A percentile compares a stretch with the other conserved stretches of the same genome.
These are phyloP conservation scores for Xiphorhynchus elegans DNA, from an alignment of 2,113 vertebrate species.

Conservation along the genomic window DNA sequence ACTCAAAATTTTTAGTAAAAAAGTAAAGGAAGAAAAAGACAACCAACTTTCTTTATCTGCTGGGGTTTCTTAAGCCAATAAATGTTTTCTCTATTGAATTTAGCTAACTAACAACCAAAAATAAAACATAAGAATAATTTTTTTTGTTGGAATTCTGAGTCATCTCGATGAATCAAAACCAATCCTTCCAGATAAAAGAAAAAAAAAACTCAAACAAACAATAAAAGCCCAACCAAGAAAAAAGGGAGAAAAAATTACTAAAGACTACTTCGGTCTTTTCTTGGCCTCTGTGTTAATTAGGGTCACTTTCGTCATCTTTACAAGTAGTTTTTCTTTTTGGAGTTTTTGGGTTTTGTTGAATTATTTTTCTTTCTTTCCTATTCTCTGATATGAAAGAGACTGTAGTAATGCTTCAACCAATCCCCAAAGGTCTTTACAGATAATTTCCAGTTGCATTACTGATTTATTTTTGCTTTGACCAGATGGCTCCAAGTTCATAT, in stretches of 20 bases:
- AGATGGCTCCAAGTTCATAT: conserved; percentile 75
- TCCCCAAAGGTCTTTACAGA: conserved; percentile 62
- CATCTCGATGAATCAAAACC: neutral
- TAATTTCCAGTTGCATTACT: conserved; percentile 73
- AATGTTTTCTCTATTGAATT: neutral
- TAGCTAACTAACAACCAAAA: neutral
- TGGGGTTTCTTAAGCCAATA: neutral
- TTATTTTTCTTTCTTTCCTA: neutral
- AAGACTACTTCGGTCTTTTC: neutral
- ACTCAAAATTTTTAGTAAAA: fast-evolving
- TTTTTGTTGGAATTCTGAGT: neutral
- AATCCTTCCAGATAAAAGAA: neutral
- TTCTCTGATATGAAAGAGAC: conserved; percentile 31
- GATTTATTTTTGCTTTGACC: conserved; percentile 77
- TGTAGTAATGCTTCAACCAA: conserved; percentile 50
- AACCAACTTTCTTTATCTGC: neutral
- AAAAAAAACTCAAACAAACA: neutral
- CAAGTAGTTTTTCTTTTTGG: neutral
- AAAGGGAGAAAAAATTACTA: fast-evolving
- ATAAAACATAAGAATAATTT: neutral
- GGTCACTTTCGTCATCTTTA: conserved; percentile 48
- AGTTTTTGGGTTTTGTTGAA: neutral
- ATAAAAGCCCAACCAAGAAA: fast-evolving
- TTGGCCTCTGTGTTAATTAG: conserved; percentile 56
- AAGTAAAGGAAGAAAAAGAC: fast-evolving